Conservation (phyloP, 2,888 invertebrate species). For the Noctuana brunneofusca region DNA sequence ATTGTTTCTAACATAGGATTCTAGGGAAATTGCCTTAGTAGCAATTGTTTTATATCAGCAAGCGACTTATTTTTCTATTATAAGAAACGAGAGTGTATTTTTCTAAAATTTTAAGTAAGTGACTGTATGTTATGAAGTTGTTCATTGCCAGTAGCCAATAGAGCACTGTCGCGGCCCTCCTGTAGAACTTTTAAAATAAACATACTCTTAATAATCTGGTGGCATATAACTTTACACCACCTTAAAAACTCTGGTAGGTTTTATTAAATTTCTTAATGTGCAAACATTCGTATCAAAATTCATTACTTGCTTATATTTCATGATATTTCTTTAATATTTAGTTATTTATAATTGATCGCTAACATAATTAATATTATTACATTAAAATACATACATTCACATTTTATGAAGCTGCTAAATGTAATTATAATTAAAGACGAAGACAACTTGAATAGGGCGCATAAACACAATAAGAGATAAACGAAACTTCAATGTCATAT, state of each 20-base stretch:
- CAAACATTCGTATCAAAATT: background rate
- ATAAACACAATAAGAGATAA: too few relatives aligned
- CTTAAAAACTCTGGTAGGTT: background rate
- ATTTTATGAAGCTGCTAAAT: too few relatives aligned
- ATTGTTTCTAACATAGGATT: constrained; percentile 25
- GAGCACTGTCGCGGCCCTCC: constrained; percentile 13
- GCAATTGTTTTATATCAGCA: constrained; percentile 38
- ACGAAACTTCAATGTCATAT: too few relatives aligned
- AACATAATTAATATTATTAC: too few relatives aligned
- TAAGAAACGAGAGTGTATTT: constrained; percentile 55
- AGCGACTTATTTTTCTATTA: constrained; percentile 56
- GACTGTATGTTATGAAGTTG: constrained; percentile 29
- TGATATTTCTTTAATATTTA: too few relatives aligned
- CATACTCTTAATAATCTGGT: background rate
- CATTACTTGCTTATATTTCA: background rate
- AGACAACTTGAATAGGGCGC: too few relatives aligned
- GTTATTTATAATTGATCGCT: too few relatives aligned
- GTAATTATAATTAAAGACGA: too few relatives aligned
- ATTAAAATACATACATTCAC: too few relatives aligned
- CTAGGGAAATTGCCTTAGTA: constrained; percentile 29
- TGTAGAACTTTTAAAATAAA: constrained; percentile 4
- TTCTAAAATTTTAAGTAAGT: constrained; percentile 48
- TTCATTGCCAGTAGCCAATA: constrained; percentile 21
- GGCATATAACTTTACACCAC: background rate
- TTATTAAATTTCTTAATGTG: background rate